These are phyloP conservation scores for Heterohyrax brucei DNA, from an alignment of 2,797 vertebrate species.

Conservation along the genomic window DNA sequence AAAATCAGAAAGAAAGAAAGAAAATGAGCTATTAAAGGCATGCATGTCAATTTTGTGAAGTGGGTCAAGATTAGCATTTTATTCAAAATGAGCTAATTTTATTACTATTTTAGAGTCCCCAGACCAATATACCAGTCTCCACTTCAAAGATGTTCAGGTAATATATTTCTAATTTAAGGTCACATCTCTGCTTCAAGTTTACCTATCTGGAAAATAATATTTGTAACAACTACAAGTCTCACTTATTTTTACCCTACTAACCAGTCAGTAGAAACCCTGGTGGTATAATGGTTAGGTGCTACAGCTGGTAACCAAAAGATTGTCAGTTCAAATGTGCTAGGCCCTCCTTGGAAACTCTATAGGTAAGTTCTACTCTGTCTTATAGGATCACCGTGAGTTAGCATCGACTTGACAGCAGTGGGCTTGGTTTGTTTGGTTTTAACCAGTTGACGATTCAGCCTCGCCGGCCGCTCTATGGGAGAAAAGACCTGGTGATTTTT, in stretches of 20 bases:
- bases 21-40: slow-evolving; percentile 80
- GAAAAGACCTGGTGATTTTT: not conserved
- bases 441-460: not conserved
- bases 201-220: slow-evolving; percentile 78
- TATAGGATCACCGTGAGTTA: no score
- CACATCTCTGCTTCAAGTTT: slow-evolving; percentile 77
- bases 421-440: no score
- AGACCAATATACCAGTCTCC: slow-evolving; percentile 64
- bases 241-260: slow-evolving; percentile 62
- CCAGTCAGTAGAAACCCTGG: not conserved
- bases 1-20: slow-evolving; percentile 71
- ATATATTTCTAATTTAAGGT: slow-evolving; percentile 77
- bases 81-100: slow-evolving; percentile 73
- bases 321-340: no score
- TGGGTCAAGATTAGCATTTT: slow-evolving; percentile 78
- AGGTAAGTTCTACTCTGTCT: no score
- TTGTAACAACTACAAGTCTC: slow-evolving; percentile 75
- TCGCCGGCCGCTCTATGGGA: not conserved
- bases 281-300: no score
- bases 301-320: no score
- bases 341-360: no score
- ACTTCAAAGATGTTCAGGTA: slow-evolving; percentile 69
- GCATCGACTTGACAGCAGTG: no score
- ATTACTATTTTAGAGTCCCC: slow-evolving; percentile 76
- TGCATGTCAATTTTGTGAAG: slow-evolving; percentile 79